phyloP scores from a whole-genome alignment of 2,797 vertebrate genomes.

The Anguilla obscura region DNA sequence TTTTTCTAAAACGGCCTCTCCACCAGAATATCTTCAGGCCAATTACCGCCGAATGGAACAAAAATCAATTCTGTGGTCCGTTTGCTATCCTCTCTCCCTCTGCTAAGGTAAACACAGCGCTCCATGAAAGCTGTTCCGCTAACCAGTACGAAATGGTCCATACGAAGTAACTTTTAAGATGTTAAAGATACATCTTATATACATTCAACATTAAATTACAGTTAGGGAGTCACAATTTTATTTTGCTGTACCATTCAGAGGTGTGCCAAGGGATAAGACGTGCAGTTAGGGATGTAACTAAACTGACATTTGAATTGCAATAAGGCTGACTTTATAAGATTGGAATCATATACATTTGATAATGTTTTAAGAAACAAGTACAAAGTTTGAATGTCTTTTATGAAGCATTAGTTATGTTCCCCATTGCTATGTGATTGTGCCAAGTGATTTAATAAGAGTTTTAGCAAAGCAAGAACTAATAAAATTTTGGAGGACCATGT shows the following conservation, averaged over 20 bases:
- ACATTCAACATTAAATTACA: not conserved
- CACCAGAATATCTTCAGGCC: not conserved
- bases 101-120: conserved; percentile 9
- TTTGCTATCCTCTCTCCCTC: not conserved
- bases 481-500: conserved; percentile 14
- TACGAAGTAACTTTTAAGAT: not conserved
- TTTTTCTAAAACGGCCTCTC: conserved; percentile 16
- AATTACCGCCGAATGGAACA: conserved; percentile 22
- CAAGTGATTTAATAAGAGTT: conserved; percentile 10
- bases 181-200: not conserved
- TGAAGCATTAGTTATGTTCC: not conserved
- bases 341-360: conserved; percentile 4
- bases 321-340: not conserved
- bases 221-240: not conserved
- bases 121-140: conserved; percentile 7
- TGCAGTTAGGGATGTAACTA: too few relatives aligned
- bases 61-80: conserved; percentile 2
- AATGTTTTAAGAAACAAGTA: not conserved
- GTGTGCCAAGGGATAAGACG: not conserved
- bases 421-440: not conserved
- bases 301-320: too few relatives aligned
- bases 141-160: not conserved
- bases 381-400: not conserved
- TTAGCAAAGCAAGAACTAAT: conserved; percentile 32
- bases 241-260: not conserved